Evolutionary conservation across 2,888 invertebrate species (phyloP), one percentile per base, ranked within the genome.

Genomic region (Polydrusus tereticollis): DNA sequence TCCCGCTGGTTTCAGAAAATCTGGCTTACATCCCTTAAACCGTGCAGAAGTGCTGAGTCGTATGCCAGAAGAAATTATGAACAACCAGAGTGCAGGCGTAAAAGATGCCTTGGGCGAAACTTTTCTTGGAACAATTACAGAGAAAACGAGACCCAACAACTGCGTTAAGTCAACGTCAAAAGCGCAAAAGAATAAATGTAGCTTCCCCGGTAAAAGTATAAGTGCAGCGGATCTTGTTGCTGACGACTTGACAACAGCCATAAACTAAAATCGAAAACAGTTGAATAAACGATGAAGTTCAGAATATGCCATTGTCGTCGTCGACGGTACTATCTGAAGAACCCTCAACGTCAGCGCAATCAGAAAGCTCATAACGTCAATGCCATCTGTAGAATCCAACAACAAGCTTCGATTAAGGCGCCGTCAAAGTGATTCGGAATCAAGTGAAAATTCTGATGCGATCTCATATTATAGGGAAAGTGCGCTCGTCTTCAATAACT

Each of bases 131-230:
- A 57, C 62, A 69, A 14, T 36, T 69, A n/a, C n/a, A 23, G 12
- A 29, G 38, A 45, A 67, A 69, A 41, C 41, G 63, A 60, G 36
- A 68, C 50, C 41, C 63, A 58, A 63, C 63, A 69, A 68, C 68
- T 69, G 65, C 33, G 16, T 55, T 57, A 52, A 69, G 60, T 65
- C 69, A 69, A 69, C 62, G 72, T 36, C 58, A 69, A 57, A 72
- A 63, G 55, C 72, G 72, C 26, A 72, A 69, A 64, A 72, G 26
- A 45, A 50, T 72, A 52, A 63, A 72, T 38, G 64, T 69, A 38
- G 14, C 64, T 63, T n/a, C n/a, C 69, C 72, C 18, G 72, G 71
- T 60, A 68, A 68, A 62, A 59, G 68, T 33, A 60, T 68, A 45
- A 47, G 33, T 33, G 66, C 66, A 41, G 55, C 57, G 23, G 59